phyloP scores from a whole-genome alignment of 2,797 vertebrate species.

The Knipowitschia caucasica region DNA sequence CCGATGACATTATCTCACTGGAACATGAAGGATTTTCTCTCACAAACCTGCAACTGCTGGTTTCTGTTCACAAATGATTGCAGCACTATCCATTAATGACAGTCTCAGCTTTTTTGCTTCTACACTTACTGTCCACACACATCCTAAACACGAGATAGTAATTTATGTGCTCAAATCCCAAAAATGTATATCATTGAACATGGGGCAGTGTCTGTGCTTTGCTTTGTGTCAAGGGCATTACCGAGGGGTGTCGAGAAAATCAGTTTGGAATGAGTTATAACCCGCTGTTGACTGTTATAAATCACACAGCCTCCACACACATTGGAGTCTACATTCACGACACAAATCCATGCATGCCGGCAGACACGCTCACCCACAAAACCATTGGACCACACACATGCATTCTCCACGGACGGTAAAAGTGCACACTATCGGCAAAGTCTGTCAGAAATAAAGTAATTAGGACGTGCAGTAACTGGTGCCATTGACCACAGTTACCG shows the following conservation, averaged over 20 bases:
- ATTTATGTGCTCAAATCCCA: constrained; percentile 63
- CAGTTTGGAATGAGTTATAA: constrained; percentile 71
- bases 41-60: constrained; percentile 10
- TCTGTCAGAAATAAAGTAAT: constrained; percentile 41
- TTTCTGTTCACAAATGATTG: constrained; percentile 50
- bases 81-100: constrained; percentile 32
- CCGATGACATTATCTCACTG: too few species aligned
- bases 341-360: neutral
- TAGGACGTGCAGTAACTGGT: constrained; percentile 43
- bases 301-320: constrained; percentile 51
- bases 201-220: constrained; percentile 66
- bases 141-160: constrained; percentile 45
- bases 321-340: constrained; percentile 13
- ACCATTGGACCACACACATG: neutral
- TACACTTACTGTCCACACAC: constrained; percentile 46
- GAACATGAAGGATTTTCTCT: too few species aligned
- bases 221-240: constrained; percentile 73
- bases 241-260: constrained; percentile 65
- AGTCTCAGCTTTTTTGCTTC: constrained; percentile 41
- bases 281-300: constrained; percentile 61
- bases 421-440: constrained; percentile 12
- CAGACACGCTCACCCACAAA: neutral
- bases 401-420: constrained; percentile 19
- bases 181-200: constrained; percentile 71
- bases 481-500: constrained; percentile 37